phyloP scores from a whole-genome alignment of 2,113 vertebrate species.

The Arenaria interpres region DNA sequence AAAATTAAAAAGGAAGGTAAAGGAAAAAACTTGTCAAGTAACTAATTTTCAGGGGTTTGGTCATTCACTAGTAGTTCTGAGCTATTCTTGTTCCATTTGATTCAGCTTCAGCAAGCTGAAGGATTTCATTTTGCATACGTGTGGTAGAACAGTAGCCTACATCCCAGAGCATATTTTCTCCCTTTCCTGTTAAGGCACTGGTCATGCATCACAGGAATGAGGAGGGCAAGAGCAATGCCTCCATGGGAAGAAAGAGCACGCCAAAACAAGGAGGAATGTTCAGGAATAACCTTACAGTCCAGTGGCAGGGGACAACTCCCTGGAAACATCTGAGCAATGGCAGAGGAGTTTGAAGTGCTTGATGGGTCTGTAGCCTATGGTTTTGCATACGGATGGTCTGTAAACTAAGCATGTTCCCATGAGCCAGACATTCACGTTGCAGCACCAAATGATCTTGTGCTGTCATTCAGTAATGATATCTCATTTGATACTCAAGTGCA shows the following conservation, averaged over 20 bases:
- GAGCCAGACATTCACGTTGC: neutral
- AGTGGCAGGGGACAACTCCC: neutral
- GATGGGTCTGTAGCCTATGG: neutral
- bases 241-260: neutral
- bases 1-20: neutral
- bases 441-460: constrained; percentile 12
- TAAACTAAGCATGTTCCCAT: neutral
- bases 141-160: neutral
- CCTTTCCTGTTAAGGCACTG: neutral
- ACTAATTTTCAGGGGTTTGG: neutral
- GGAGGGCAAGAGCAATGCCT: neutral
- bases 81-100: neutral
- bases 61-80: neutral
- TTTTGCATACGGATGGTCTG: neutral
- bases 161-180: neutral
- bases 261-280: constrained; percentile 16
- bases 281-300: constrained; percentile 20
- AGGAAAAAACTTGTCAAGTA: neutral
- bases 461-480: constrained; percentile 57
- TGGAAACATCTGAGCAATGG: neutral
- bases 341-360: neutral
- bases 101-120: neutral
- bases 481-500: constrained; percentile 51
- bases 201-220: neutral
- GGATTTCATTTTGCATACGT: neutral